Evolutionary conservation across 2,888 invertebrate genomes (phyloP).

Genomic region (Dryocosmus kuriphilus): DNA sequence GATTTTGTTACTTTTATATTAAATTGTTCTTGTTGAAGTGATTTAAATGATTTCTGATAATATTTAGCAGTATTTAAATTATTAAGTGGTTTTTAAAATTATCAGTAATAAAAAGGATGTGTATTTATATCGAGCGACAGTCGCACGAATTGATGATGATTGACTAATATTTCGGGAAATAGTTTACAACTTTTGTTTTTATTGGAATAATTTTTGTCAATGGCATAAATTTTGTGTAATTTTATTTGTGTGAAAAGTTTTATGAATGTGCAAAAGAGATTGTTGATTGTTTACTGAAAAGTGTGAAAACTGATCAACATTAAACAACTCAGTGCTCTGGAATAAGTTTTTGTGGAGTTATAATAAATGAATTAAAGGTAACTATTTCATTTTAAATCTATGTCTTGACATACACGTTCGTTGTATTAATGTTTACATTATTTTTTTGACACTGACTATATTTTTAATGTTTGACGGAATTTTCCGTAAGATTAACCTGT

Average conservation of each 20-base stretch:
- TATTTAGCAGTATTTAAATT: too few species aligned
- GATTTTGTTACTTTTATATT: too few species aligned
- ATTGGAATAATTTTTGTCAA: neutral
- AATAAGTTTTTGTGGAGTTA: conserved; percentile 10
- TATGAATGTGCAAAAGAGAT: neutral
- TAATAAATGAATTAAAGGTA: conserved; percentile 27
- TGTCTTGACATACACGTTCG: neutral
- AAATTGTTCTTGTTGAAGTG: too few species aligned
- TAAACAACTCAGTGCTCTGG: neutral
- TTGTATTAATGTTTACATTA: too few species aligned
- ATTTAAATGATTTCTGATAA: too few species aligned
- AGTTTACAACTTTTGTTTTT: neutral
- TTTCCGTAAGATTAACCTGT: too few species aligned
- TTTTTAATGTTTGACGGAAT: too few species aligned
- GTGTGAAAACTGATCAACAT: neutral
- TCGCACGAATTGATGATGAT: neutral
- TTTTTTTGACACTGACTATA: neutral
- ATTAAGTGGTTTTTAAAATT: too few species aligned
- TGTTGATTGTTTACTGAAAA: neutral
- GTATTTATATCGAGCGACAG: neutral
- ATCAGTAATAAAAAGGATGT: too few species aligned
- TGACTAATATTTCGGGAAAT: neutral
- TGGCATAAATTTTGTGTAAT: neutral
- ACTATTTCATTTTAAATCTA: neutral
- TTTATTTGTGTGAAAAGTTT: neutral